A percentile compares a stretch with the other conserved stretches of the same genome.
These are phyloP conservation scores for Eospalax fontanierii DNA, from an alignment of 2,797 vertebrate species.

Conservation along the genomic window DNA sequence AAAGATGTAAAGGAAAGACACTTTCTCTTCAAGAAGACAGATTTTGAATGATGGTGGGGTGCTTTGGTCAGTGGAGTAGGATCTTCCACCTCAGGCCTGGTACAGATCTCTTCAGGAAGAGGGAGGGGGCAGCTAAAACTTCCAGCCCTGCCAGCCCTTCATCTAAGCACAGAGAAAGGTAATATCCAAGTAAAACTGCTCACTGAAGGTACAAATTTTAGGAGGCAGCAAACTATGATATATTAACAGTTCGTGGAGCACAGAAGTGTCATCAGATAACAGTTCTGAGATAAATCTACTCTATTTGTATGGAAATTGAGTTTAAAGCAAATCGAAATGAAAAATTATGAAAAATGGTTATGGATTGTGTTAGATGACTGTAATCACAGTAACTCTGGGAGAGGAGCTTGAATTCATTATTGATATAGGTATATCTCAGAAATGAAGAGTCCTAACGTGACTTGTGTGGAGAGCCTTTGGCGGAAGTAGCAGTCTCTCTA, in stretches of 20 bases:
- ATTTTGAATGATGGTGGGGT: neutral
- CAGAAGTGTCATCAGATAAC: slow-evolving; percentile 80
- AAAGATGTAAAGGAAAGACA: neutral
- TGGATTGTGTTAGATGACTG: neutral
- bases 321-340: slow-evolving; percentile 64
- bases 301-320: slow-evolving; percentile 84
- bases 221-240: neutral
- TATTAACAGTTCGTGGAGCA: neutral
- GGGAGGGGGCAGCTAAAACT: neutral
- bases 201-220: neutral
- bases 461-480: slow-evolving; percentile 26
- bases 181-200: neutral
- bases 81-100: neutral
- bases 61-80: neutral
- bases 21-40: neutral
- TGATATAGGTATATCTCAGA: no score
- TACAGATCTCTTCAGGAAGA: neutral
- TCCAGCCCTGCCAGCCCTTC: neutral
- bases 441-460: no score
- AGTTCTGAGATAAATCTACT: slow-evolving; percentile 82
- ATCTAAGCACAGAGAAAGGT: neutral
- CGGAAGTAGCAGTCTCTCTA: neutral
- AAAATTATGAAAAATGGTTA: slow-evolving; percentile 17
- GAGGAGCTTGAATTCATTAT: neutral
- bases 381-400: neutral